Evolutionary conservation across 2,888 invertebrate genomes (phyloP).

Genomic region (Melanostoma mellinum): DNA sequence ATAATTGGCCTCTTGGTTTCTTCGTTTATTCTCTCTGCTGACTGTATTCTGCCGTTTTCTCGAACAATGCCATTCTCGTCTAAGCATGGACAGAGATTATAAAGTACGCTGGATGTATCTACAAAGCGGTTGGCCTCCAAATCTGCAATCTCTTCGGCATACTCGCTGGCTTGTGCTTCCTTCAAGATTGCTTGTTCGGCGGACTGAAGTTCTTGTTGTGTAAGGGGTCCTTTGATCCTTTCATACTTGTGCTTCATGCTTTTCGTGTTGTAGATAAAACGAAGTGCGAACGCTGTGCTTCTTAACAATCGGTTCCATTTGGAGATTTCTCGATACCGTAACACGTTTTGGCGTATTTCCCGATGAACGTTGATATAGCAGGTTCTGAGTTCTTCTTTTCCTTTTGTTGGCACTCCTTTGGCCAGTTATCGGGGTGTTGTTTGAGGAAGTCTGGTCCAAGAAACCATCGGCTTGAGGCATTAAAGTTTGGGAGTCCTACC

Average conservation of each 20-base stretch:
- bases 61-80: neutral
- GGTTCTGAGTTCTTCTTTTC: conserved; percentile 9
- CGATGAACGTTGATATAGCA: neutral
- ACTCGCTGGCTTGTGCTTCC: neutral
- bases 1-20: conserved; percentile 3
- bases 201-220: neutral
- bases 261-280: neutral
- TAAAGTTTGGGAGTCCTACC: neutral
- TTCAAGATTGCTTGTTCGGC: neutral
- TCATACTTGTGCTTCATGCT: neutral
- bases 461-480: neutral
- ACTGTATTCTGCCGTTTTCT: neutral
- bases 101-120: neutral
- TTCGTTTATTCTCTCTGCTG: neutral
- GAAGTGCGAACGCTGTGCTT: conserved; percentile 23
- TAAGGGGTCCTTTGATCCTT: neutral
- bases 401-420: neutral
- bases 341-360: neutral
- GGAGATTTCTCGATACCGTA: neutral
- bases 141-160: conserved; percentile 3
- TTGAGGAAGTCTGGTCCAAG: neutral
- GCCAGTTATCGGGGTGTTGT: neutral
- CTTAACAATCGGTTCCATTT: conserved; percentile 10
- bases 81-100: neutral
- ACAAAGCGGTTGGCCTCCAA: neutral